A percentile compares a stretch with the other conserved stretches of the same genome.
Evolutionary conservation across 2,113 vertebrate species (phyloP).

Genomic region (Ochotona princeps): DNA sequence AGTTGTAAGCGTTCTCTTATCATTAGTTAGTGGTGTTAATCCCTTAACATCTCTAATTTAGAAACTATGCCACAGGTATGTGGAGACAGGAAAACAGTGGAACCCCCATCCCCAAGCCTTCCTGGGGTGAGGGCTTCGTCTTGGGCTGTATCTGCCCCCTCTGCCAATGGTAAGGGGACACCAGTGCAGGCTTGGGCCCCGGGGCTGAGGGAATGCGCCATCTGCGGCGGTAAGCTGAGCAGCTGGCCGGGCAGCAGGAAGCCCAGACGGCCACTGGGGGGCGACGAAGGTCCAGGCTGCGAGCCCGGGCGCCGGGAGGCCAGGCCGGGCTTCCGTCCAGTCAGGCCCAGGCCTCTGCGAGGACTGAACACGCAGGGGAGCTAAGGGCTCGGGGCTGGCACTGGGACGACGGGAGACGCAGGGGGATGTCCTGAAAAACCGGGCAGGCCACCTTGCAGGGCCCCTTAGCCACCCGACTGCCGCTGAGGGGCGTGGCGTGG

Average conservation of each 20-base stretch:
- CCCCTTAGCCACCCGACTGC: no score
- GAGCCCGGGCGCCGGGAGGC: neutral
- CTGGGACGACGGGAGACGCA: neutral
- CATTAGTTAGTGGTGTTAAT: neutral
- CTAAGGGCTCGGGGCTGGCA: neutral
- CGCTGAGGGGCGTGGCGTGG: no score
- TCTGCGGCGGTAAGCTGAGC: no score
- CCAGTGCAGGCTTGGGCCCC: no score
- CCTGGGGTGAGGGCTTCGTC: neutral
- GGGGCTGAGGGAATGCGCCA: no score
- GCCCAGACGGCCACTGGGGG: conserved; percentile 1
- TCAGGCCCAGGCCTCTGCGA: neutral
- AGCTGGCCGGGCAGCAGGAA: no score
- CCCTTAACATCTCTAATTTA: neutral
- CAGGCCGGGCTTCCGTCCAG: neutral
- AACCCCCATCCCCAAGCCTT: no score
- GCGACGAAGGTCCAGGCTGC: conserved; percentile 21
- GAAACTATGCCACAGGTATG: neutral
- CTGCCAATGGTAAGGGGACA: neutral
- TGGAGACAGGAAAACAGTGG: neutral
- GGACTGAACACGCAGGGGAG: neutral
- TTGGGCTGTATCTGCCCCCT: neutral
- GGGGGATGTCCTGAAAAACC: no score
- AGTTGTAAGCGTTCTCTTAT: neutral
- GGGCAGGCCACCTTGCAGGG: no score